A percentile compares a stretch with the other conserved stretches of the same genome.
Evolutionary conservation across 2,797 vertebrate genomes (phyloP).

Genomic region (Trichosurus vulpecula): DNA sequence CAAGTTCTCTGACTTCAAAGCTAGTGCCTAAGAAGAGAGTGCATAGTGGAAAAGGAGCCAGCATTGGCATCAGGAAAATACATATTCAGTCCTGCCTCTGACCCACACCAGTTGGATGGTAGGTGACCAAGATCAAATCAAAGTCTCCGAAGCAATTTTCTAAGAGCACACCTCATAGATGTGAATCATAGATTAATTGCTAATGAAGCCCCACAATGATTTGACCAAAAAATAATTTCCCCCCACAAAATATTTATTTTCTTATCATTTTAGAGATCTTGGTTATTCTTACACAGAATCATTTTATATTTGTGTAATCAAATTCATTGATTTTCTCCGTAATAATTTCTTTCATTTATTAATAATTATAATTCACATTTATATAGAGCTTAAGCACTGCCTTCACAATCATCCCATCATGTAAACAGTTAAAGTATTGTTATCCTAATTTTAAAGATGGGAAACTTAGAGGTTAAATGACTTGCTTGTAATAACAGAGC

Average conservation of each 20-base stretch:
- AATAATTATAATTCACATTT: neutral
- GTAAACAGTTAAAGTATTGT: neutral
- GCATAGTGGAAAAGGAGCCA: neutral
- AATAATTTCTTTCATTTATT: neutral
- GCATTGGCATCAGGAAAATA: neutral
- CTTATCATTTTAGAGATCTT: neutral
- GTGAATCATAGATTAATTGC: neutral
- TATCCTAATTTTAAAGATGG: neutral
- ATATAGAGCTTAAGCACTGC: neutral
- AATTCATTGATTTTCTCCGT: neutral
- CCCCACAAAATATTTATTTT: neutral
- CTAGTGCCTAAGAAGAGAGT: neutral
- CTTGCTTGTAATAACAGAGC: neutral
- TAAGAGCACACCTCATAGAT: neutral
- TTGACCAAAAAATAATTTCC: neutral
- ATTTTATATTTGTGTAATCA: neutral
- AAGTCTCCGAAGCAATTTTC: neutral
- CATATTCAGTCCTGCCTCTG: neutral
- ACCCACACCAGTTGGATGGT: neutral
- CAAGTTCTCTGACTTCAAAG: neutral
- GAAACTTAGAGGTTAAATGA: neutral
- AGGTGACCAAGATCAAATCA: neutral
- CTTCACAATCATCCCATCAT: neutral
- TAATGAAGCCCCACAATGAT: neutral
- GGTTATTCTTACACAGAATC: neutral